phyloP scores from a whole-genome alignment of 2,797 vertebrate species.

The Merluccius polli region DNA sequence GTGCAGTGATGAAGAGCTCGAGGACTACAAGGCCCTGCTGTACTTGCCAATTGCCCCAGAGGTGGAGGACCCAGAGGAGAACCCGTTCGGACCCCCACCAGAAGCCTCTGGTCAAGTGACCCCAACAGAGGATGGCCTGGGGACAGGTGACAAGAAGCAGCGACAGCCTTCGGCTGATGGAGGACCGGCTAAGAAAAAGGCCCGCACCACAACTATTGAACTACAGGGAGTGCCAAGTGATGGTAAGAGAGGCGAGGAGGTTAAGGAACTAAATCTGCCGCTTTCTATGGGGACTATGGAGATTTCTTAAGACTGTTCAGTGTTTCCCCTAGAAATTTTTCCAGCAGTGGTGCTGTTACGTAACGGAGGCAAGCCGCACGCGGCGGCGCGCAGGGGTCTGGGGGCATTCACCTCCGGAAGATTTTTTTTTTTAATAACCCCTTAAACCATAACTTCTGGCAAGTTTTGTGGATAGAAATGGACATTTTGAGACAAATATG shows the following conservation, averaged over 20 bases:
- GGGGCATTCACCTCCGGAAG: no score
- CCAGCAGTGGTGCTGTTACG: no score
- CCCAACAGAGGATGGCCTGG: conserved; percentile 72
- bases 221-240: conserved; percentile 96
- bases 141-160: conserved; percentile 84
- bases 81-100: conserved; percentile 91
- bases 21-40: conserved; percentile 91
- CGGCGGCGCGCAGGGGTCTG: no score
- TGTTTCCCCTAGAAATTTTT: no score
- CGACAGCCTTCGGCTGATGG: conserved; percentile 85
- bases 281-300: no score
- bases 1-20: conserved; percentile 90
- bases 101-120: conserved; percentile 78
- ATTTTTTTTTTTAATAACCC: no score
- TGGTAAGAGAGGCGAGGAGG: conserved; percentile 69
- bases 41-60: conserved; percentile 96
- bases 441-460: no score
- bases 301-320: no score
- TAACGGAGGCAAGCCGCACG: no score
- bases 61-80: conserved; percentile 97
- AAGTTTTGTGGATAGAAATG: no score
- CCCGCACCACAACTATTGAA: conserved; percentile 94
- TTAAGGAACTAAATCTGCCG: no score
- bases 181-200: conserved; percentile 91
- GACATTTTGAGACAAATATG: no score